Conservation (phyloP, 30 jellyfish, hydroid and myxozoan species). For the Cassiopea xamachana region DNA sequence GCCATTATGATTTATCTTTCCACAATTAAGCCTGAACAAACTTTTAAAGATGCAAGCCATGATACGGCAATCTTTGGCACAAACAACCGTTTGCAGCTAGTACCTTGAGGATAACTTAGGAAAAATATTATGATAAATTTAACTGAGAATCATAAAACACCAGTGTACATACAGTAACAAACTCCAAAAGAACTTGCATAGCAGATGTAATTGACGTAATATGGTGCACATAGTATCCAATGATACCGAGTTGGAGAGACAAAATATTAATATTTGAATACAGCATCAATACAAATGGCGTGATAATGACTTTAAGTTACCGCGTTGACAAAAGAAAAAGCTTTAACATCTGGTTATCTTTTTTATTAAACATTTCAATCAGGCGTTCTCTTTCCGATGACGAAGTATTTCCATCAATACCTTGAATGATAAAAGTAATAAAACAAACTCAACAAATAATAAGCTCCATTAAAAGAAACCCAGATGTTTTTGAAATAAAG, state of each 20-base stretch:
- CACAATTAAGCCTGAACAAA: too few relatives aligned
- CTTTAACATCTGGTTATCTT: constrained; percentile 67
- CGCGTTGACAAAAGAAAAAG: constrained; percentile 89
- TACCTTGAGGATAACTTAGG: too few relatives aligned
- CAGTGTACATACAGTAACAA: background rate
- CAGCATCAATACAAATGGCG: background rate
- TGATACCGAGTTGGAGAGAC: too few relatives aligned
- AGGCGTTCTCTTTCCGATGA: constrained; percentile 85
- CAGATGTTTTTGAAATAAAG: too few relatives aligned
- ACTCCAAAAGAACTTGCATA: background rate
- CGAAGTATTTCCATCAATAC: constrained; percentile 90
- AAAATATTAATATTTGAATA: too few relatives aligned
- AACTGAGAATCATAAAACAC: too few relatives aligned
- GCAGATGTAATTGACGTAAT: too few relatives aligned
- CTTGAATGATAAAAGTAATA: constrained; percentile 21
- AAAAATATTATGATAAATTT: too few relatives aligned
- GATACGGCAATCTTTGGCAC: background rate
- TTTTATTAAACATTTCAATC: constrained; percentile 72
- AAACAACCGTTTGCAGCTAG: background rate
- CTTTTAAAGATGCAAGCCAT: background rate
- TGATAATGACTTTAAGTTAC: constrained; percentile 11
- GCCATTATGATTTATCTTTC: too few relatives aligned
- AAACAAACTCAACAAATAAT: too few relatives aligned
- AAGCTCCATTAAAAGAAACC: too few relatives aligned
- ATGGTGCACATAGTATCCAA: too few relatives aligned